These are phyloP conservation scores for Squalus acanthias DNA, from an alignment of 2,797 vertebrate species.

Conservation along the genomic window DNA sequence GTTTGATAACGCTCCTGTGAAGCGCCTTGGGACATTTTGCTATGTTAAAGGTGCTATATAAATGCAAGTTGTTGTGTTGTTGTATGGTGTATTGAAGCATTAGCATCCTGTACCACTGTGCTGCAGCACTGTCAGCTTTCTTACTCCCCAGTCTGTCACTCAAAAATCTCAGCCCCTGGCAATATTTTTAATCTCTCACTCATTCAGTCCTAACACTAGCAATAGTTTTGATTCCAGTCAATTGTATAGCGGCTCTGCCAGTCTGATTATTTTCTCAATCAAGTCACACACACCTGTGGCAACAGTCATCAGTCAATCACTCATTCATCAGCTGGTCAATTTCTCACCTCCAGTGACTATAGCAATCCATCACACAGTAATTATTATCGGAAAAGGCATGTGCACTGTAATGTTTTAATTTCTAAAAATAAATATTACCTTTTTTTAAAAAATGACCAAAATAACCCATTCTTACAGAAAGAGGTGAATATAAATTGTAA, in stretches of 20 bases:
- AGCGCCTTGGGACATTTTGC: no score
- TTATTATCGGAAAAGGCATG: not conserved
- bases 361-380: not conserved
- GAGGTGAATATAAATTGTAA: not conserved
- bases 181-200: conserved; percentile 9
- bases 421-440: not conserved
- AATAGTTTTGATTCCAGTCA: not conserved
- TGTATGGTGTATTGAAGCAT: not conserved
- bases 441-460: not conserved
- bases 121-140: not conserved
- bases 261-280: conserved; percentile 2
- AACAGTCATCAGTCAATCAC: not conserved
- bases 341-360: not conserved
- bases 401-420: not conserved
- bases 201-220: not conserved
- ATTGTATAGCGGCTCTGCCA: not conserved
- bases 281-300: not conserved
- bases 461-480: not conserved
- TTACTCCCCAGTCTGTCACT: not conserved
- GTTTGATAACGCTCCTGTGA: not conserved
- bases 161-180: not conserved
- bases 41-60: not conserved
- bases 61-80: not conserved
- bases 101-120: not conserved
- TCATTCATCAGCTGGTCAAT: not conserved